Percentiles rank a stretch among this genome's conserved stretches.
Conservation (phyloP, 35 echinoderm and acorn worm genomes). For the Ophioderma brevispina region DNA sequence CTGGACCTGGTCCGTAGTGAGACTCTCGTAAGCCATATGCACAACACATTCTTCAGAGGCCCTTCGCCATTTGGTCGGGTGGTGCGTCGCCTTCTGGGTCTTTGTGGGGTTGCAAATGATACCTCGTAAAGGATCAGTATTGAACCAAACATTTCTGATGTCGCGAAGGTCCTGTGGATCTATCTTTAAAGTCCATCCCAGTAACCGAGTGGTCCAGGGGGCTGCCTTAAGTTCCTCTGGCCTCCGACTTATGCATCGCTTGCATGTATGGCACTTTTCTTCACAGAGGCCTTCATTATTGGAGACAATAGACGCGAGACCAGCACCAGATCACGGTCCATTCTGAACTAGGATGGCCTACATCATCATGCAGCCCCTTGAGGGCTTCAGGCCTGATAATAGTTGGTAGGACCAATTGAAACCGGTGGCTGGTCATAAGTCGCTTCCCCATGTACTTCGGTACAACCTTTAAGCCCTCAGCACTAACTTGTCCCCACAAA, state of each 20-base stretch:
- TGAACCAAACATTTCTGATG: conserved; percentile 31
- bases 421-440: not conserved
- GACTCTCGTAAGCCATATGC: conserved; percentile 40
- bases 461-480: conserved; percentile 19
- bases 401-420: conserved; percentile 26
- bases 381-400: not conserved
- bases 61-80: too few relatives aligned
- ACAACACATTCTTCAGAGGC: conserved; percentile 58
- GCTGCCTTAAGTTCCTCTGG: conserved; percentile 10
- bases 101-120: conserved; percentile 40
- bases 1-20: conserved; percentile 52
- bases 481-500: conserved; percentile 24
- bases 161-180: conserved; percentile 49
- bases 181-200: conserved; percentile 48
- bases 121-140: conserved; percentile 62
- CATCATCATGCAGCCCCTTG: conserved; percentile 27
- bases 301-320: conserved; percentile 31
- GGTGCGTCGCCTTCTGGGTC: conserved; percentile 40
- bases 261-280: conserved; percentile 14
- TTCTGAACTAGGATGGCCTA: conserved; percentile 18
- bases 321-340: conserved; percentile 1
- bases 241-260: conserved; percentile 43
- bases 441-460: not conserved
- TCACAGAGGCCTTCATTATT: not conserved
- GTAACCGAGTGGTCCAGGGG: conserved; percentile 49